Conservation (phyloP, 1,140 invertebrate genomes). For the Marisa cornuarietis region DNA sequence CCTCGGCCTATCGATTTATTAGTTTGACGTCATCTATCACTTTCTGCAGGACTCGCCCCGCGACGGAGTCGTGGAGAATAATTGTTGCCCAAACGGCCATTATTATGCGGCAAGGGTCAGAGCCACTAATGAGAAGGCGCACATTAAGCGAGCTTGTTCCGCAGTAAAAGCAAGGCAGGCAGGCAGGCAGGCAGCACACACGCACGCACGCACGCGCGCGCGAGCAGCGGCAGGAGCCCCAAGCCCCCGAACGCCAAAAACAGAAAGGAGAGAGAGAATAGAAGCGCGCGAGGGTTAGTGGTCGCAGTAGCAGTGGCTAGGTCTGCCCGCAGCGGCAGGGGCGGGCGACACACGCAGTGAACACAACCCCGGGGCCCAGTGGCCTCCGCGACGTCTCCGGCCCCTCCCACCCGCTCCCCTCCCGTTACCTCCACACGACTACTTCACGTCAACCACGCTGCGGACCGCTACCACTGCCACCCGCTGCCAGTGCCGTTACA, state of each 20-base stretch:
- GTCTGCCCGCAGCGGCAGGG: too few species aligned
- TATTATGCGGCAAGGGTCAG: conserved; percentile 11
- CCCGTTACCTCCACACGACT: too few species aligned
- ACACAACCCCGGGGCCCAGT: too few species aligned
- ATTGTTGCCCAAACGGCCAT: conserved; percentile 22
- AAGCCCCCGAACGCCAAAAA: neutral
- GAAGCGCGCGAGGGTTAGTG: neutral
- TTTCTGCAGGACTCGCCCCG: neutral
- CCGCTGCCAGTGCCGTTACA: neutral
- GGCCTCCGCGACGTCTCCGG: too few species aligned
- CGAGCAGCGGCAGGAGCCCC: neutral
- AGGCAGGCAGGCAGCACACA: neutral
- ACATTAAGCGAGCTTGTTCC: too few species aligned
- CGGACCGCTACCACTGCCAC: neutral
- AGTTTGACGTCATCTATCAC: conserved; percentile 30
- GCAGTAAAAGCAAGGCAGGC: too few species aligned
- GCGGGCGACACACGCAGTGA: too few species aligned
- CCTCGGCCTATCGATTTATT: conserved; percentile 20
- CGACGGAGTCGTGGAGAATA: too few species aligned
- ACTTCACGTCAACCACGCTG: too few species aligned
- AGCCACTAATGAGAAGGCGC: neutral
- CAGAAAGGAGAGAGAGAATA: too few species aligned
- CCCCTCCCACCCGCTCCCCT: too few species aligned
- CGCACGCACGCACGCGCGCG: neutral
- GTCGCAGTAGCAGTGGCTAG: neutral